Evolutionary conservation across 2,888 invertebrate species (phyloP), one percentile per base, ranked within the genome.

Genomic region (Stenchaetothrips biformis): DNA sequence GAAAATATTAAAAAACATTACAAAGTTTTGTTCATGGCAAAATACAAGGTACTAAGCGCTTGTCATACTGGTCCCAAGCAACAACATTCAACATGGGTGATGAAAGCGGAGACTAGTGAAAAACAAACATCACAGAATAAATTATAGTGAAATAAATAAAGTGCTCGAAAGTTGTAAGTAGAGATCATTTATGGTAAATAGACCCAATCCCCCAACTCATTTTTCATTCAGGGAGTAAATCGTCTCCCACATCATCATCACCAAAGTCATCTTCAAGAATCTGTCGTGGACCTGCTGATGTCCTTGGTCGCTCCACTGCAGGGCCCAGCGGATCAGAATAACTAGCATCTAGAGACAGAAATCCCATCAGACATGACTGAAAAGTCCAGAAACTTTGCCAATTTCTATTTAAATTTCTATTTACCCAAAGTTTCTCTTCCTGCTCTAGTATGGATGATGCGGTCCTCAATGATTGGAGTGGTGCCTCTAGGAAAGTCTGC

Each of bases 181-280:
- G 11, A 53, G 13, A 53, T 13, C 6, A 53, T 13, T 18, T 2
- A 13, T 3, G 53, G 13, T 53, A 7, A 53, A 53, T 4, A 6
- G 53, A 53, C 4, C 1, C 37, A 37, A 2, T 37, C 4, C 37
- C 37, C 37, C 37, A 1, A 27, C 2, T 3, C 77, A 79, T 18
- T 47, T 18, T 79, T 37, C 88, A 93, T 85, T 92, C 92, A 0
- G 93, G 93, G 83, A 93, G 85, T 79, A 93, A 87, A 85, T 92
- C 92, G 84, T 92, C 92, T 21, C 92, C 93, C 21, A 93, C 87
- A 85, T 92, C 92, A 84, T 92, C 93, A 85, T 93, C 91, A 21
- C 90, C 92, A 86, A 92, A 92, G 85, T 92, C 92, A 79, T 92
- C 92, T 82, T 90, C 89, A 77, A 88, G 86, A 21, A 87, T 87